Base-by-base conservation (phyloP, 2,888 invertebrate species). In the Gari tellinella region DNA sequence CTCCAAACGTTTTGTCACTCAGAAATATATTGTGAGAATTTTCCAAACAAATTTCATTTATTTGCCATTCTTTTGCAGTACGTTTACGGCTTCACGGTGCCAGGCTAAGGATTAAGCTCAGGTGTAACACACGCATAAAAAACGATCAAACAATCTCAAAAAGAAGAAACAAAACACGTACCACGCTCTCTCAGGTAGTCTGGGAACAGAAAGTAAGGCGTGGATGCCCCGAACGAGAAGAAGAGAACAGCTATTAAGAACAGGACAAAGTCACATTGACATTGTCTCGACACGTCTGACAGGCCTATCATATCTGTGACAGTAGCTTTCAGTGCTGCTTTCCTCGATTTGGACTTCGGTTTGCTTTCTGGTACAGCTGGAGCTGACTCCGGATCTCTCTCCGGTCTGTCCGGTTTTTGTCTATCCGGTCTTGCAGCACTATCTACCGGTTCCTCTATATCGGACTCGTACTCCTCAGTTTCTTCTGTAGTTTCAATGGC, bases 221-320 rank as follows among this genome's bases (percentile, higher is more conserved):
- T 51, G 45, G 58, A 58, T 25, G 58, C 45, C 45, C 53, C 66
- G 37, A 58, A 37, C 10, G 66, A 58, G 45, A 58, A 66, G 12
- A 66, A 37, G 4, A 58, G 10, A 15, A 56, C 26, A 1, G 45
- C 58, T 14, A 66, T 4, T 15, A 66, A 4, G 8, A 58, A 43
- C 8, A 66, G 10, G 26, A 66, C 37, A 26, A 52, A 43, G 15
- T 46, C 52, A 25, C 51, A 41, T 21, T 46, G 45, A n/a, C 58
- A 66, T 38, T 58, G 37, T 12, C 38, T 26, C n/a, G 15, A 14
- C 14, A 45, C 31, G 43, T 60, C 53, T 10, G 51, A 25, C 1
- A 58, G 43, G 23, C 60, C 51, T 4, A 66, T n/a, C 5, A 66
- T 45, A 1, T 48, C 38, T 14, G 19, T 43, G 12, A 57, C 26